Conservation (phyloP, 2,113 vertebrate species). For the Urocynchramus pylzowi region DNA sequence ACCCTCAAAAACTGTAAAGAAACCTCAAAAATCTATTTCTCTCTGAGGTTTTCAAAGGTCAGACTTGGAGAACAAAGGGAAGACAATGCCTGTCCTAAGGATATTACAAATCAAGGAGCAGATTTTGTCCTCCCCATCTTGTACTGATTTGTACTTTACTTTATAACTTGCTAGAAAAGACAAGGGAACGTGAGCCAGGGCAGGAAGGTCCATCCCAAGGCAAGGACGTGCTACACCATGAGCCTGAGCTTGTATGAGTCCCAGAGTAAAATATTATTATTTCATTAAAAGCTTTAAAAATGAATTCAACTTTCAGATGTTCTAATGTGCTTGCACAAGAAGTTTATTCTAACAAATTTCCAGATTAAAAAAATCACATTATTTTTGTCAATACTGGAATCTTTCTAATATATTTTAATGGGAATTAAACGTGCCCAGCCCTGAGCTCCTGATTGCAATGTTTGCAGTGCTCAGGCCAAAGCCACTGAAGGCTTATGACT, state of each 20-base stretch:
- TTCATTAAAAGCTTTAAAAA: not conserved
- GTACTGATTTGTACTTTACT: not conserved
- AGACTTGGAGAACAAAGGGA: not conserved
- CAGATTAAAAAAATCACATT: not conserved
- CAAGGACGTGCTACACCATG: not conserved
- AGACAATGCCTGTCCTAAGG: not conserved
- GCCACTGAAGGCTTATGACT: not conserved
- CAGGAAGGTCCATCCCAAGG: not conserved
- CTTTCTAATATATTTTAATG: not conserved
- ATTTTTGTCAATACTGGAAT: not conserved
- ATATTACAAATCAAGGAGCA: not conserved
- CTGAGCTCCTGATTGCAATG: not conserved
- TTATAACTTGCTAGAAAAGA: not conserved
- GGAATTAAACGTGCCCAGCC: not conserved
- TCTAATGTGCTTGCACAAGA: not conserved
- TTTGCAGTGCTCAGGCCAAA: not conserved
- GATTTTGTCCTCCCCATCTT: not conserved
- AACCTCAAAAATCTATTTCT: not conserved
- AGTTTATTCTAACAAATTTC: not conserved
- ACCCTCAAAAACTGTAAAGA: not conserved
- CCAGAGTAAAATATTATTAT: not conserved
- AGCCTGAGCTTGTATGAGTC: not conserved
- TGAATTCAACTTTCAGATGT: not conserved
- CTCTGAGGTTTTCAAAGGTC: not conserved
- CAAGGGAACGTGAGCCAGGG: accelerated